Base-by-base conservation (phyloP, 92 coral and sea anemone genomes). In the Porites evermanni region DNA sequence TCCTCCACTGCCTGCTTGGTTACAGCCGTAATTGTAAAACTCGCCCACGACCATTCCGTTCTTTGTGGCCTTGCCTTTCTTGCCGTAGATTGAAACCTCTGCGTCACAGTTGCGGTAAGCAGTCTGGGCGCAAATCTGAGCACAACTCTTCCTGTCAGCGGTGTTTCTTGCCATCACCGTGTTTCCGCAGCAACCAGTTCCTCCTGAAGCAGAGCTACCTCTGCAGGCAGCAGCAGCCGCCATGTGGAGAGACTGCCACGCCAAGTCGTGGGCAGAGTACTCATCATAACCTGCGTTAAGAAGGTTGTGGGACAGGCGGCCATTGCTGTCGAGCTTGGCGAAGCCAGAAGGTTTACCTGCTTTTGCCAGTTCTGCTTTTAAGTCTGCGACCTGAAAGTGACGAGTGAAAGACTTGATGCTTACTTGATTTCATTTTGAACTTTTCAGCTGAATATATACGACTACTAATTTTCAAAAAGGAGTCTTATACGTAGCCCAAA, bases 181-280 rank as follows among this genome's bases (percentile, higher is more conserved):
- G 80, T 83, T 83, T 1, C 11, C 3, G 14, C 87, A 71, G 53
- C 72, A 60, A 1, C 87, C 87, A 73, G n/a, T 63, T n/a, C 87
- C 92, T 38, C 89, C 92, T 19, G 54, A 12, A 16, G 77, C 12
- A 8, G 92, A 84, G 72, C 92, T 89, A 32, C 92, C 92, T 54
- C 92, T 79, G 85, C 92, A 89, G 44, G 85, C 89, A 44, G 81
- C 92, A 21, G 91, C 84, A 21, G 88, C 91, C 14, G 91, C 91
- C 88, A 83, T 75, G 75, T 88, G 91, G 18, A 88, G 88, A 53
- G 91, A 66, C 91, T 88, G 91, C 88, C 87, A 83, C 64, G 53
- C 74, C 84, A 88, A 58, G 38, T 88, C 88, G 26, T 75, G 82
- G 12, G 72, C 72, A n/a, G 91, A 54, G 53, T 65, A 70, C 53